phyloP scores from a whole-genome alignment of 2,888 invertebrate genomes.

The Congeria kusceri region DNA sequence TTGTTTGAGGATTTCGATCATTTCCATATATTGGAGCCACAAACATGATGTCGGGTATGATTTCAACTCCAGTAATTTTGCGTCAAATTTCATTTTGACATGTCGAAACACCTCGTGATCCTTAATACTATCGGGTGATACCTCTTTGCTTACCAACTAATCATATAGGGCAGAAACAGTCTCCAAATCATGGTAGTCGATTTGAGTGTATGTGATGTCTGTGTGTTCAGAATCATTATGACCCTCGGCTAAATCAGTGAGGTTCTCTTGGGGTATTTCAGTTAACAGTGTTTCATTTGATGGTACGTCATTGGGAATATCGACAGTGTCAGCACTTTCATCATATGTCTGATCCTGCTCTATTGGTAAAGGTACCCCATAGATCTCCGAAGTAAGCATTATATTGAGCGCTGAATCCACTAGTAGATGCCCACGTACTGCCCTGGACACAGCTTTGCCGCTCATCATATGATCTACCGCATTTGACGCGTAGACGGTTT shows the following conservation, averaged over 20 bases:
- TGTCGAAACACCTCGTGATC: not conserved
- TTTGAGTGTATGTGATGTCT: not conserved
- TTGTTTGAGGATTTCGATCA: conserved; percentile 54
- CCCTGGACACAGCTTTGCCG: conserved; percentile 61
- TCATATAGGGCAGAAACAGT: not conserved
- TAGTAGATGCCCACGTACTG: conserved; percentile 60
- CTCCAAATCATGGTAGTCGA: not conserved
- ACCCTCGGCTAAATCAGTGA: no score
- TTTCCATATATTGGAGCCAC: conserved; percentile 69
- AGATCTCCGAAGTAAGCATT: not conserved
- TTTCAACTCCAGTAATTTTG: not conserved
- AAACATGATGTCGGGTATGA: conserved; percentile 37
- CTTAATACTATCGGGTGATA: not conserved
- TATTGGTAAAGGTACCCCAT: not conserved
- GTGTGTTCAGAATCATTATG: no score
- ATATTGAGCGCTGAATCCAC: conserved; percentile 30
- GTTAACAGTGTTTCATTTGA: no score
- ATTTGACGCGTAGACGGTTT: conserved; percentile 61
- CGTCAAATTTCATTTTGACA: not conserved
- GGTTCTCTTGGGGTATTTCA: not conserved
- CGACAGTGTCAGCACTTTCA: not conserved
- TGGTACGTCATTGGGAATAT: no score
- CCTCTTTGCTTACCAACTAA: not conserved
- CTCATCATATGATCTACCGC: conserved; percentile 60
- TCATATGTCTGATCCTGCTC: not conserved